Evolutionary conservation across 2,888 invertebrate species (phyloP), one percentile per base, ranked within the genome.

Genomic region (Meganola albula): DNA sequence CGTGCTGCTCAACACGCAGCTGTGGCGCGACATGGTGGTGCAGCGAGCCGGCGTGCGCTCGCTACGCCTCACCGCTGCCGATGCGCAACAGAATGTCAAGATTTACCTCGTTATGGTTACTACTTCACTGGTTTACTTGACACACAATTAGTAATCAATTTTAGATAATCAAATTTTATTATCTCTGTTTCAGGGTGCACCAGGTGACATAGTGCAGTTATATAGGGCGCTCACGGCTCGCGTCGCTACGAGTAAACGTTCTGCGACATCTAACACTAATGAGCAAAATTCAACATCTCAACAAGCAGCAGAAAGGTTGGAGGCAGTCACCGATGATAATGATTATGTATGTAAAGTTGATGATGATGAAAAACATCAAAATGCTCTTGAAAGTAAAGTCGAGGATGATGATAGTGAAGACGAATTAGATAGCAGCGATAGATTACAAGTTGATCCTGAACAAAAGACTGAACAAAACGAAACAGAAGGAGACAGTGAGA

Each of bases 21-120:
- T 94, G 44, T 97, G 96, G 96, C 90, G 93, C 4, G 97, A 93
- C 43, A 97, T 97, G 97, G 92, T 94, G 7, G 92, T 94, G 12
- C 95, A 97, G 67, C 89, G 92, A 45, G 94, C 96, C 2, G 95
- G 94, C 58, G 89, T 91, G 48, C 97, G 96, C 83, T 95, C 94
- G 44, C 88, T 98, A 13, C 87, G 97, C 44, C 87, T 98, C 53
- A 97, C 97, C 2, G 97, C 96, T 2, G 90, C 94, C 63, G 95
- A 96, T 58, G 91, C 91, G 18, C 90, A 90, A 42, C 93, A 93
- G 24, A 93, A 93, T 58, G 89, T 97, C 41, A 94, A 94, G 80
- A 92, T 97, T 45, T 97, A 94, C 69, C 90, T 97, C 33, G 90
- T 95, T 25, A 93, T 92, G 92, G 93, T 92, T 56, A 80, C 85